Conservation (phyloP, 64 coral and sea anemone genomes). For the Acropora tenuis region DNA sequence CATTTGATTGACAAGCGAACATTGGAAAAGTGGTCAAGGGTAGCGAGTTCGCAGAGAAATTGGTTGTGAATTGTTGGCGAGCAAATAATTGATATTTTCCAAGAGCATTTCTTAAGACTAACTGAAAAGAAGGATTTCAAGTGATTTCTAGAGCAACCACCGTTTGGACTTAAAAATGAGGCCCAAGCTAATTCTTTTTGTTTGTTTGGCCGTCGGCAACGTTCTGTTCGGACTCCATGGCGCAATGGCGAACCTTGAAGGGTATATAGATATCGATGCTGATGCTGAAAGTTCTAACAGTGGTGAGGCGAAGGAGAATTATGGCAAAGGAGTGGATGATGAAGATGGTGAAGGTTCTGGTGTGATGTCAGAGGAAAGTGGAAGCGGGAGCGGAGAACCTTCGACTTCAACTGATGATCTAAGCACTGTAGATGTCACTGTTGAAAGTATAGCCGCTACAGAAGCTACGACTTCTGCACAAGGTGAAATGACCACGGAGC, state of each 20-base stretch:
- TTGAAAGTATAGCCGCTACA: constrained; percentile 4
- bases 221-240: neutral
- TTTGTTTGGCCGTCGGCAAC: neutral
- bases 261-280: constrained; percentile 35
- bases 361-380: constrained; percentile 57
- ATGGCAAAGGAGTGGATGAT: constrained; percentile 33
- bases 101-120: neutral
- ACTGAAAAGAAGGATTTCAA: neutral
- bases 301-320: neutral
- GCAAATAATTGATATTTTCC: neutral
- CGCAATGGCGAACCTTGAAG: constrained; percentile 41
- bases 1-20: constrained; percentile 81
- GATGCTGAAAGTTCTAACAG: neutral
- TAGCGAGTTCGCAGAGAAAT: neutral
- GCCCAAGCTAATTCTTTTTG: constrained; percentile 28
- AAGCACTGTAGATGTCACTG: constrained; percentile 7
- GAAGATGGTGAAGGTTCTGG: constrained; percentile 62
- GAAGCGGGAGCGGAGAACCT: constrained; percentile 59
- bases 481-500: neutral
- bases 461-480: neutral
- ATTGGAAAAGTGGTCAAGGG: constrained; percentile 43
- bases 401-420: neutral
- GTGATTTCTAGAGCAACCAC: neutral
- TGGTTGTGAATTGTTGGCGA: neutral
- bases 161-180: constrained; percentile 44